These are phyloP conservation scores for Ceyx margarethae DNA, from an alignment of 2,113 vertebrate genomes.

Conservation along the genomic window DNA sequence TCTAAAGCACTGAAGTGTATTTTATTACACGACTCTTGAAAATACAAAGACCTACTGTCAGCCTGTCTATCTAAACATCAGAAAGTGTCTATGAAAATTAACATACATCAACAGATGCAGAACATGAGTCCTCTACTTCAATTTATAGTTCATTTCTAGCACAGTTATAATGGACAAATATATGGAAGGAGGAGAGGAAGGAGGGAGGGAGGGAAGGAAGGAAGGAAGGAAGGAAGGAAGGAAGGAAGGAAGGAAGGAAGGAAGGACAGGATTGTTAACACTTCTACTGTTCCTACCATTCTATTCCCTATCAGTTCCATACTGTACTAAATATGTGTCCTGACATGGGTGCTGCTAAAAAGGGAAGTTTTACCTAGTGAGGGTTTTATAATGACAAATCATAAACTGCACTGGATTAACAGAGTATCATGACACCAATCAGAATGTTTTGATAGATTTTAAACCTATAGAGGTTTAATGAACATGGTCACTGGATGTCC, in stretches of 20 bases:
- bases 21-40: neutral
- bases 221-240: neutral
- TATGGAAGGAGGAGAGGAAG: neutral
- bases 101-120: neutral
- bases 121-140: neutral
- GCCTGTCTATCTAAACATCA: neutral
- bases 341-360: neutral
- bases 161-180: neutral
- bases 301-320: neutral
- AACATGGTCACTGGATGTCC: neutral
- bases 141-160: neutral
- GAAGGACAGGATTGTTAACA: neutral
- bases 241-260: neutral
- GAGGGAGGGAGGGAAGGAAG: neutral
- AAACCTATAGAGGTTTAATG: neutral
- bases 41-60: neutral
- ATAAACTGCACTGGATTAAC: neutral
- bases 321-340: neutral
- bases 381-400: neutral
- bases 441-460: neutral
- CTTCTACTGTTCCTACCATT: neutral
- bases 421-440: neutral
- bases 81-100: neutral
- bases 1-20: neutral
- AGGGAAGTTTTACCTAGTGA: neutral